These are phyloP conservation scores for Anoplolepis gracilipes DNA, from an alignment of 1,140 invertebrate species.

Conservation along the genomic window DNA sequence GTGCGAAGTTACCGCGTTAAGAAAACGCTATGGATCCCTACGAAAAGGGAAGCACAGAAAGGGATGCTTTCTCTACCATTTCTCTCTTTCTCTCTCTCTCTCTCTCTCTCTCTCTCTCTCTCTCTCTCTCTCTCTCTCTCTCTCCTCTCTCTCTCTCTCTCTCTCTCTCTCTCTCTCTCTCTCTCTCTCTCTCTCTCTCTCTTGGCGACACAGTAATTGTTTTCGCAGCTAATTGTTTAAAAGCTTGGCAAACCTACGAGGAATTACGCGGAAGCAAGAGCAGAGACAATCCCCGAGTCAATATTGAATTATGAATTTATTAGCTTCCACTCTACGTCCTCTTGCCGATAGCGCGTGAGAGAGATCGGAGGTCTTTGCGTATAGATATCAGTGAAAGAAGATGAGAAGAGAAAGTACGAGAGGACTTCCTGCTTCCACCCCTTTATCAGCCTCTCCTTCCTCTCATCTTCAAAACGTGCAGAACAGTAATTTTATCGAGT, in stretches of 20 bases:
- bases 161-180: neutral
- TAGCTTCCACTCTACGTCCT: slow-evolving; percentile 67
- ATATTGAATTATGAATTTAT: slow-evolving; percentile 84
- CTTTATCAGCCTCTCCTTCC: too few relatives aligned
- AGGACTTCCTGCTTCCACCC: slow-evolving; percentile 59
- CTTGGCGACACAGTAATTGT: slow-evolving; percentile 75
- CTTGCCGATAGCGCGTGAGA: slow-evolving; percentile 58
- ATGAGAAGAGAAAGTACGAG: slow-evolving; percentile 52
- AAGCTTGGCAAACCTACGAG: slow-evolving; percentile 79
- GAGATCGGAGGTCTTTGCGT: slow-evolving; percentile 59
- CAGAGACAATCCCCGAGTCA: slow-evolving; percentile 80
- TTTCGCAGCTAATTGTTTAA: slow-evolving; percentile 83
- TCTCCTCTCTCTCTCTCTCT: neutral
- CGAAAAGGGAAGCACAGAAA: slow-evolving; percentile 66
- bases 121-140: neutral
- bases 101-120: too few relatives aligned
- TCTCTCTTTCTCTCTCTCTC: too few relatives aligned
- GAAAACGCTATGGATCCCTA: slow-evolving; percentile 64
- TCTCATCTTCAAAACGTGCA: slow-evolving; percentile 63
- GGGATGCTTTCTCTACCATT: slow-evolving; percentile 3
- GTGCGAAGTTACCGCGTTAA: slow-evolving; percentile 67
- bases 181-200: neutral
- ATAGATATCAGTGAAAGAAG: slow-evolving; percentile 27
- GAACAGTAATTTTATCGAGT: slow-evolving; percentile 75
- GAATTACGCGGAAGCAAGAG: slow-evolving; percentile 71